phyloP scores from a whole-genome alignment of 2,888 invertebrate species.

The Camponotus fellah region DNA sequence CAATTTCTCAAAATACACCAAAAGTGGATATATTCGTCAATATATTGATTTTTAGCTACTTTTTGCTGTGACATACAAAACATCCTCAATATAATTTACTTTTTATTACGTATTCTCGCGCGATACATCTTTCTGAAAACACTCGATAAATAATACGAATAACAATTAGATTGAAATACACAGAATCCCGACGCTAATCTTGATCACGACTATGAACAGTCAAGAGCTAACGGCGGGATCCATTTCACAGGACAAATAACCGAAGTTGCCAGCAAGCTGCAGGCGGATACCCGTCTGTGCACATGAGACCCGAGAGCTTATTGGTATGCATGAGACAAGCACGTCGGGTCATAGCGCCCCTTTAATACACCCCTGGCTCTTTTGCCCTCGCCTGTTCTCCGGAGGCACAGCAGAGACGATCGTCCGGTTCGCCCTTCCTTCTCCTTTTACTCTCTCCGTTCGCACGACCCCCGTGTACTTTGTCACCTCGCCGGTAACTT shows the following conservation, averaged over 20 bases:
- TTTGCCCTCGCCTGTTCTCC: constrained; percentile 51
- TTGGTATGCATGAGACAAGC: constrained; percentile 79
- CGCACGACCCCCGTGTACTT: constrained; percentile 40
- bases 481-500: constrained; percentile 61
- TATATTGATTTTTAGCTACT: no score
- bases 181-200: constrained; percentile 17
- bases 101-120: background rate
- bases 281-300: constrained; percentile 34
- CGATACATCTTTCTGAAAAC: no score
- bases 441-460: background rate
- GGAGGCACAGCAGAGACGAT: background rate
- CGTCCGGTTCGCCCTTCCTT: background rate
- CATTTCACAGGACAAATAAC: constrained; percentile 64
- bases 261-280: constrained; percentile 51
- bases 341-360: constrained; percentile 61
- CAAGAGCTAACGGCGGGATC: constrained; percentile 42
- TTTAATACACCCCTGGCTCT: constrained; percentile 66
- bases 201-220: constrained; percentile 10
- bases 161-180: constrained; percentile 6
- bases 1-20: no score
- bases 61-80: no score
- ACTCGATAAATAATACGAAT: background rate
- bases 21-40: no score
- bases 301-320: constrained; percentile 63
- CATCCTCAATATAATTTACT: no score